Conservation (phyloP, 1,140 invertebrate genomes). For the Tribolium castaneum region DNA sequence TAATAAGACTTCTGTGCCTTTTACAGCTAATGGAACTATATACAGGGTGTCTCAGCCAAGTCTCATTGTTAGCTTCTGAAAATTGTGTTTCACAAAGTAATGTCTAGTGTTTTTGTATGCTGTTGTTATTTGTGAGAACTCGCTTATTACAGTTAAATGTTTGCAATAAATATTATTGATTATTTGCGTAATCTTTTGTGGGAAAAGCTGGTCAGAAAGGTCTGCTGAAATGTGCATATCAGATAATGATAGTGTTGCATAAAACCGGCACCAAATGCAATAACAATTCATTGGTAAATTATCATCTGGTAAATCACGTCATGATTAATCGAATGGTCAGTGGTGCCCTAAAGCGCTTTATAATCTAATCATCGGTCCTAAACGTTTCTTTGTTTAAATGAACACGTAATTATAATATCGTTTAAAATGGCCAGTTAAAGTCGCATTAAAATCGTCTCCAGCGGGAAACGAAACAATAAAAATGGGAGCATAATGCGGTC, state of each 20-base stretch:
- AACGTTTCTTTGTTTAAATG: constrained; percentile 32
- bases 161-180: background rate
- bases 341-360: background rate
- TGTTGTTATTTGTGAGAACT: background rate
- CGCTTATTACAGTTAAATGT: background rate
- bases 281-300: constrained; percentile 5
- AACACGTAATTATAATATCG: constrained; percentile 37
- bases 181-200: background rate
- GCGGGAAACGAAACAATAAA: constrained; percentile 54
- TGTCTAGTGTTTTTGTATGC: background rate
- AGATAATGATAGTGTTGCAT: constrained; percentile 4
- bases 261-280: constrained; percentile 14
- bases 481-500: constrained; percentile 42
- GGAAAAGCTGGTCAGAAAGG: background rate
- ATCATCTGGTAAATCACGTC: constrained; percentile 17
- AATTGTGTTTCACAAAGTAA: too few species aligned
- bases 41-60: too few species aligned
- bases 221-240: constrained; percentile 6
- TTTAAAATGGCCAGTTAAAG: constrained; percentile 32
- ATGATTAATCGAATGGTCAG: constrained; percentile 23
- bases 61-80: too few species aligned
- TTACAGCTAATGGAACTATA: too few species aligned
- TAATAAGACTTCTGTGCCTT: too few species aligned
- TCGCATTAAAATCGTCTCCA: constrained; percentile 35
- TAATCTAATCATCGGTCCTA: constrained; percentile 15